These are phyloP conservation scores for Axis porcinus DNA, from an alignment of 2,113 vertebrate genomes.

Conservation along the genomic window DNA sequence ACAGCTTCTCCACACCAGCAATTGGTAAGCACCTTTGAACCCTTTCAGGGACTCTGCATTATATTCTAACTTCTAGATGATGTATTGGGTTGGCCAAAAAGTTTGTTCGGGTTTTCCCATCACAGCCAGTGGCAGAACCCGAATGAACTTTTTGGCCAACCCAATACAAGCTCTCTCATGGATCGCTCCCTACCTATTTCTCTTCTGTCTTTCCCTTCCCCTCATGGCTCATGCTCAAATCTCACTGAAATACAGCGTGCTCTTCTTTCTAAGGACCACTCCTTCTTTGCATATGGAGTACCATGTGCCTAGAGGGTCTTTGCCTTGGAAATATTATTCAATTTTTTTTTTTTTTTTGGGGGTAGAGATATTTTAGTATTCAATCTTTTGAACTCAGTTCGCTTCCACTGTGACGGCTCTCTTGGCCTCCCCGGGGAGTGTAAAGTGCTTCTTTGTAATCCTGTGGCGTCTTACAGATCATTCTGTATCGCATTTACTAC, in stretches of 20 bases:
- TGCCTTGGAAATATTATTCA: background rate
- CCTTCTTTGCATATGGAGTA: background rate
- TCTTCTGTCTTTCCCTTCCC: background rate
- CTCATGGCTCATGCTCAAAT: background rate
- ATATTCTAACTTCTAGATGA: background rate
- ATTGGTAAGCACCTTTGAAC: background rate
- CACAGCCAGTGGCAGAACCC: background rate
- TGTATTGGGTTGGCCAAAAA: background rate
- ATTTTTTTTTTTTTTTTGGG: too few species aligned
- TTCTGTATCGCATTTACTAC: background rate
- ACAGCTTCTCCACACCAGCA: background rate
- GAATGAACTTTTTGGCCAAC: background rate
- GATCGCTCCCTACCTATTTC: background rate
- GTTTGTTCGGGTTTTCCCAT: background rate
- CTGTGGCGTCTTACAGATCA: background rate
- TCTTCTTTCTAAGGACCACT: background rate
- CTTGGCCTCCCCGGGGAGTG: background rate
- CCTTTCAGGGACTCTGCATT: background rate
- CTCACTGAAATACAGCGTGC: background rate
- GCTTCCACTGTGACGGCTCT: background rate
- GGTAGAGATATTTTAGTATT: too few species aligned
- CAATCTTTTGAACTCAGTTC: background rate
- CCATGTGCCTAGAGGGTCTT: background rate
- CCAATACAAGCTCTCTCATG: background rate
- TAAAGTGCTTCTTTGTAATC: background rate